These are phyloP conservation scores for Petaurus breviceps DNA, from an alignment of 2,113 vertebrate species.

Conservation along the genomic window DNA sequence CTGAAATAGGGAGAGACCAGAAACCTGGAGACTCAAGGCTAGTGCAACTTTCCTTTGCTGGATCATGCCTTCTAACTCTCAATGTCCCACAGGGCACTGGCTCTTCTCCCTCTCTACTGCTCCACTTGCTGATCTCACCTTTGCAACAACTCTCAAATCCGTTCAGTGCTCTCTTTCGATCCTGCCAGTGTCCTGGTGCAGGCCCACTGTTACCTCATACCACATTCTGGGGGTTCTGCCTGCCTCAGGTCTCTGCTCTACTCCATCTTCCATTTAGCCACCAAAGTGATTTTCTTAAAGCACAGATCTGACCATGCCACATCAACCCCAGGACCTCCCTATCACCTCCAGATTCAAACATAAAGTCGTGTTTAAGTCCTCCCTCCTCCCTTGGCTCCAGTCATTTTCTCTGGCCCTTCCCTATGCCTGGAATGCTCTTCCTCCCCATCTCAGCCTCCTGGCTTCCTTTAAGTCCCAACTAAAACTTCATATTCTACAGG, in stretches of 20 bases:
- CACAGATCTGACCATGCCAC: background rate
- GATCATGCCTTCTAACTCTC: background rate
- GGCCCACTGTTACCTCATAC: background rate
- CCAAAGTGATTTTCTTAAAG: background rate
- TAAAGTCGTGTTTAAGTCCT: background rate
- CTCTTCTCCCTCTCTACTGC: background rate
- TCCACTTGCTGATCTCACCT: background rate
- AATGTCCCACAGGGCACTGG: background rate
- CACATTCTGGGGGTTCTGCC: no score
- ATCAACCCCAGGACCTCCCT: background rate
- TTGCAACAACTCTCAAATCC: background rate
- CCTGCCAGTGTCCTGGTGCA: background rate
- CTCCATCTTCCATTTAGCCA: background rate
- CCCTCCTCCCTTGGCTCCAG: background rate
- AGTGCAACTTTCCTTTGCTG: background rate
- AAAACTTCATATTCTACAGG: background rate
- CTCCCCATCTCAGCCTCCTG: background rate
- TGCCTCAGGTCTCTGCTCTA: background rate
- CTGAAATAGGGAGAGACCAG: background rate
- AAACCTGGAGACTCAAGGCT: no score
- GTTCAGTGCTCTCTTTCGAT: background rate
- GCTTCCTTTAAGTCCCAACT: background rate
- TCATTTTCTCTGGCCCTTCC: background rate
- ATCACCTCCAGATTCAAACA: background rate
- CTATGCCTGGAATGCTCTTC: background rate